A percentile compares a stretch with the other conserved stretches of the same genome.
Conservation (phyloP, 2,888 invertebrate species). For the Rhingia campestris region DNA sequence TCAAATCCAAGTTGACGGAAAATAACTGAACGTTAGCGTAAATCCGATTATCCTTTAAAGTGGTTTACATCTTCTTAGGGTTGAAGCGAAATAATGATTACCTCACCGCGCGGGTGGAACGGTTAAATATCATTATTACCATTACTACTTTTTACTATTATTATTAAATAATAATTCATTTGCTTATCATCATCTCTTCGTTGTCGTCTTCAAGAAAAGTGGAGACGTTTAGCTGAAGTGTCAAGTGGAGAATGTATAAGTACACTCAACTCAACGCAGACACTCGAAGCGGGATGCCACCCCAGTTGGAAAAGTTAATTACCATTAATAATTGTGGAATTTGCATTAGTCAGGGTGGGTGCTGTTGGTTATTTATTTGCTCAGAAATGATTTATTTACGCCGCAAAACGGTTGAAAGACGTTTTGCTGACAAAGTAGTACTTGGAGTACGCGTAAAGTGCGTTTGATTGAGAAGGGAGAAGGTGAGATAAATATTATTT, state of each 20-base stretch:
- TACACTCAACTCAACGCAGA: constrained; percentile 13
- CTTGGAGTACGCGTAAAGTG: constrained; percentile 13
- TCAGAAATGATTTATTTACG: constrained; percentile 66
- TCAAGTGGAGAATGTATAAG: constrained; percentile 34
- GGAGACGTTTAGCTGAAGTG: constrained; percentile 19
- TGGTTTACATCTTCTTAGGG: too few relatives aligned
- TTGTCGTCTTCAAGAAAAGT: neutral
- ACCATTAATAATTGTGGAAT: constrained; percentile 67
- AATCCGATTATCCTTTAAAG: too few relatives aligned
- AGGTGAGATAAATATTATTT: constrained; percentile 18
- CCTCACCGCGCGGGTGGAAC: too few relatives aligned
- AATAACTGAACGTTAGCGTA: too few relatives aligned
- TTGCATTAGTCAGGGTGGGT: constrained; percentile 57
- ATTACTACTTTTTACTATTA: constrained; percentile 56
- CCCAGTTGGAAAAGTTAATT: constrained; percentile 66
- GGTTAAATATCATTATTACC: constrained; percentile 41
- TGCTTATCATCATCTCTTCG: constrained; percentile 51
- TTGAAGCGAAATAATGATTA: too few relatives aligned
- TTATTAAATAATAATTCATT: constrained; percentile 70
- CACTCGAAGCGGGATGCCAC: neutral
- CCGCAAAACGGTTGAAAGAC: constrained; percentile 40
- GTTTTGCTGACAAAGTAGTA: constrained; percentile 58
- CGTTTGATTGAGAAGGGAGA: constrained; percentile 16
- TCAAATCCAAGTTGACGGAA: too few relatives aligned
- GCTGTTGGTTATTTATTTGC: constrained; percentile 42